phyloP scores from a whole-genome alignment of 2,113 vertebrate species.

The Xiphorhynchus elegans region DNA sequence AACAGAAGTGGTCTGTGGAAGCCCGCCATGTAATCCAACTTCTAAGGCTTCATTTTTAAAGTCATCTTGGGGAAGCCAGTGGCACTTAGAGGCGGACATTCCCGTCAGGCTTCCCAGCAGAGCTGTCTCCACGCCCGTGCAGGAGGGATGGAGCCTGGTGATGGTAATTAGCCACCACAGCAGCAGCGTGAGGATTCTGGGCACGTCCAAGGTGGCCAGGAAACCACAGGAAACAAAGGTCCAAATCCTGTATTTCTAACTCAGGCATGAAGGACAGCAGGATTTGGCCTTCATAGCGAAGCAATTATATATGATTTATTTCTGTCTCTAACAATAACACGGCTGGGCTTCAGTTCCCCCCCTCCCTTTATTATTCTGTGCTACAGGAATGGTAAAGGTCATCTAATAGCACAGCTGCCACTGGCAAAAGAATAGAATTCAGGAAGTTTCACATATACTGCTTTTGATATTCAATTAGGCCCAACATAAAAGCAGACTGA shows the following conservation, averaged over 20 bases:
- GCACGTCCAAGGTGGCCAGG: constrained; percentile 36
- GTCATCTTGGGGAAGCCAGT: neutral
- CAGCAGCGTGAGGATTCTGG: neutral
- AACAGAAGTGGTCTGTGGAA: neutral
- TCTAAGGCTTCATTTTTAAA: neutral
- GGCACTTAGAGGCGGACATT: neutral
- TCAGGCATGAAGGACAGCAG: constrained; percentile 60
- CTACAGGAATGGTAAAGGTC: constrained; percentile 40
- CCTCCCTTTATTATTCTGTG: constrained; percentile 50
- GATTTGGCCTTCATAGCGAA: constrained; percentile 58
- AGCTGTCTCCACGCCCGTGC: fast-evolving
- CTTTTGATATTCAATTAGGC: constrained; percentile 51
- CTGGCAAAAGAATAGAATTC: constrained; percentile 34
- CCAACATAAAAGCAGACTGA: constrained; percentile 45
- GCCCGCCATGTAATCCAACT: neutral
- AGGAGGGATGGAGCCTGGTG: neutral
- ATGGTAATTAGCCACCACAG: constrained; percentile 46
- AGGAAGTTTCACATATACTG: constrained; percentile 39
- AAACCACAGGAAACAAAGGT: constrained; percentile 61
- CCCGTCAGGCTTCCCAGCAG: neutral
- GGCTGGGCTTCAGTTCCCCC: constrained; percentile 41
- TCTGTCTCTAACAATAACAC: constrained; percentile 63
- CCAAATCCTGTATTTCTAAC: constrained; percentile 64
- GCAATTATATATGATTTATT: constrained; percentile 62
- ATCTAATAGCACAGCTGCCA: constrained; percentile 53